Base-by-base conservation (phyloP, 2,888 invertebrate species). In the Ctenicera cuprea region DNA sequence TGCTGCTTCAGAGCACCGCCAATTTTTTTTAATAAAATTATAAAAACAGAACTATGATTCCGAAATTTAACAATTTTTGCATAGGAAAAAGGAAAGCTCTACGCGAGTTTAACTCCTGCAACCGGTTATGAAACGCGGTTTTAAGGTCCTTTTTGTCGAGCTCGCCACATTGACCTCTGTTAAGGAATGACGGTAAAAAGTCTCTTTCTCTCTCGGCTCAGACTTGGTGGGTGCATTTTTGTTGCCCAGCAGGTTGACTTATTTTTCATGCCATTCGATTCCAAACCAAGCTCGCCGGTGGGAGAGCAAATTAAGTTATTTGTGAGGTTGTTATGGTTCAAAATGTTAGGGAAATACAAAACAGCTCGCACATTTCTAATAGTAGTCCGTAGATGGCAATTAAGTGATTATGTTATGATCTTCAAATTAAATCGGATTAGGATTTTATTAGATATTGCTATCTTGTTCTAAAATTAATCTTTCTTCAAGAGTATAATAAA, bases 181-280 rank as follows among this genome's bases (percentile, higher is more conserved):
- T 43, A 30, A 41, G 71, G 74, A 74, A 74, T 71, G 74, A 70
- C 62, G 30, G 74, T 71, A 74, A 74, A 73, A 73, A 74, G 70
- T 66, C 38, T 37, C 33, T 43, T 33, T 33, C 8, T 33, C 33
- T 33, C 26, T 64, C 59, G 48, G 57, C 66, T 65, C 73, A 73
- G 67, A 73, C 68, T 70, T 62, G 54, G 71, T 67, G 65, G 74
- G 62, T 67, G 74, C 71, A 74, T 74, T 74, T 74, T 74, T 74
- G 74, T 74, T 70, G 74, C 65, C 52, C 63, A 41, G 63, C 73
- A 68, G 68, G 73, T 73, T 73, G 43, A 65, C 71, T 71, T 54
- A 54, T 67, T 67, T 67, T 59, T 37, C 33, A 33, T 38, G 66
- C 57, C 66, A 38, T 57, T 59, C 67, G 59, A 45, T 59, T 67